Evolutionary conservation across 2,113 vertebrate species (phyloP).

Genomic region (Megaceryle maxima): DNA sequence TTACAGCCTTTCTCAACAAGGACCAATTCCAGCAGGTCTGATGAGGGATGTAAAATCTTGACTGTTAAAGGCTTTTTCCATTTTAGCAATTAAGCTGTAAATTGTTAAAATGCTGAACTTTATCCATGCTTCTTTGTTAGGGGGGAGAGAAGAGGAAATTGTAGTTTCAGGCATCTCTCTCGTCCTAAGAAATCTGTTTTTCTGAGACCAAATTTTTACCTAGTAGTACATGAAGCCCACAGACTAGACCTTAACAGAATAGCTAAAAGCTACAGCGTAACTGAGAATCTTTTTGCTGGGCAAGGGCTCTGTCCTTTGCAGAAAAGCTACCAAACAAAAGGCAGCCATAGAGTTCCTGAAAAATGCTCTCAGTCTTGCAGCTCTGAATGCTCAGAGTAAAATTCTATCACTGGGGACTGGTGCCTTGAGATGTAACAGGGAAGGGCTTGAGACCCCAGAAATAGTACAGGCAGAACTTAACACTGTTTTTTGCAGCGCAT

Average conservation of each 20-base stretch:
- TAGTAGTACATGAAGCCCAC: background rate
- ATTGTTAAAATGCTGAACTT: background rate
- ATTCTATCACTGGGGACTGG: background rate
- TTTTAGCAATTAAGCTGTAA: background rate
- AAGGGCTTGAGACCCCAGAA: background rate
- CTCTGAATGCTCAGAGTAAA: background rate
- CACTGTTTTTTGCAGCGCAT: background rate
- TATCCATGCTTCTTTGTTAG: background rate
- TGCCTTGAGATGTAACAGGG: background rate
- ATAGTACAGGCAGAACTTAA: background rate
- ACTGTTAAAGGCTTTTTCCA: background rate
- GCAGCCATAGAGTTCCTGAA: background rate
- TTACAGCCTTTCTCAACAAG: background rate
- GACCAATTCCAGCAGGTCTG: background rate
- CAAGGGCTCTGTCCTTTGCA: background rate
- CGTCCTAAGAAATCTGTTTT: background rate
- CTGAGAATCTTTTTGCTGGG: background rate
- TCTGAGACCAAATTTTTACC: background rate
- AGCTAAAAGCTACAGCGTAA: background rate
- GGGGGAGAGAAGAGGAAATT: background rate
- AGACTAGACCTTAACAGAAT: no score
- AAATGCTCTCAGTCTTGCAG: background rate
- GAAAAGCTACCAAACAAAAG: background rate
- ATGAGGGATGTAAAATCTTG: background rate
- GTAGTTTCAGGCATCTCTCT: background rate